These are phyloP conservation scores for Calosoma granatense DNA, from an alignment of 1,140 invertebrate genomes.

Conservation along the genomic window DNA sequence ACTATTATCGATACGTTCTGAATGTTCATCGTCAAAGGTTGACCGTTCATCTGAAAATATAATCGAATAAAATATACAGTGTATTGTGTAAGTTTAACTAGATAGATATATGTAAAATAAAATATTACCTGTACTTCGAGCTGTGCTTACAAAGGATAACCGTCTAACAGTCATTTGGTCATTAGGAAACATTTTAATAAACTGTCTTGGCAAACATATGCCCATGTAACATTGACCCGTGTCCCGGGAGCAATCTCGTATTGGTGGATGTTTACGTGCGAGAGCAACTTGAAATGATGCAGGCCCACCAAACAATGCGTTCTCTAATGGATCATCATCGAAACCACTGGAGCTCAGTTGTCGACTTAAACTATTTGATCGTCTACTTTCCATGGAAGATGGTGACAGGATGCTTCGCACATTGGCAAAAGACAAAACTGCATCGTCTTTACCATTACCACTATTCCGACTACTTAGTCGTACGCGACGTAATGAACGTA, in stretches of 20 bases:
- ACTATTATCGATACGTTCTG: background rate
- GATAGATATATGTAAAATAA: background rate
- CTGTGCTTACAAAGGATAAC: background rate
- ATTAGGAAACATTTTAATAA: conserved; percentile 57
- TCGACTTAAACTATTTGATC: background rate
- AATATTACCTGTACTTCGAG: background rate
- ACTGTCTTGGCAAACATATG: conserved; percentile 61
- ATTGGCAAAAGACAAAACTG: background rate
- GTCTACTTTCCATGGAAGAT: background rate
- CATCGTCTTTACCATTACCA: background rate
- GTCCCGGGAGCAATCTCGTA: conserved; percentile 20
- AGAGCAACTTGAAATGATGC: background rate
- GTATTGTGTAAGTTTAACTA: background rate
- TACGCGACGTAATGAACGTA: conserved; percentile 51
- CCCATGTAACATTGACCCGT: conserved; percentile 56
- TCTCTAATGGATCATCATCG: background rate
- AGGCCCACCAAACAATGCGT: background rate
- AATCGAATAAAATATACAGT: too few relatives aligned
- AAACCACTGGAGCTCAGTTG: background rate
- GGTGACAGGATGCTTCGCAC: background rate
- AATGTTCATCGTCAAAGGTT: background rate
- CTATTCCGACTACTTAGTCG: conserved; percentile 2
- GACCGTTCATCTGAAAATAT: background rate
- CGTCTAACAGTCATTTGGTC: conserved; percentile 23
- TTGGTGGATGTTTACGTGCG: background rate